A percentile compares a stretch with the other conserved stretches of the same genome.
Evolutionary conservation across 2,888 invertebrate genomes (phyloP).

Genomic region (Gymnoscelis rufifasciata): DNA sequence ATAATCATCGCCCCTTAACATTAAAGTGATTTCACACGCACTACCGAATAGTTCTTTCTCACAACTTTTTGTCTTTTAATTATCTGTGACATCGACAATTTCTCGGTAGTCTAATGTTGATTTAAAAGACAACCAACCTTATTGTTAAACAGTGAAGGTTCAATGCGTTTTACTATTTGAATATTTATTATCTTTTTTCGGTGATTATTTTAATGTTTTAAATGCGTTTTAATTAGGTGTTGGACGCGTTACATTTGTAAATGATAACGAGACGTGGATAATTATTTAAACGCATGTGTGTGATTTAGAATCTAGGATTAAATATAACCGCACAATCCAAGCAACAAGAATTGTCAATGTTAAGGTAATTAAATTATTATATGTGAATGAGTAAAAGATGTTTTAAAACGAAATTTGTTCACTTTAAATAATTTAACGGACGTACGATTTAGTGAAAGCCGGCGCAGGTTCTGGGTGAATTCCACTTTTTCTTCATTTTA

Average conservation of each 20-base stretch:
- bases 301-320: too few relatives aligned
- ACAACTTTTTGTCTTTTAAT: constrained; percentile 66
- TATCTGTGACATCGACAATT: constrained; percentile 50
- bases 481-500: too few relatives aligned
- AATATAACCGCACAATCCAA: too few relatives aligned
- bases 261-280: constrained; percentile 1
- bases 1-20: constrained; percentile 1
- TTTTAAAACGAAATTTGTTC: too few relatives aligned
- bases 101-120: constrained; percentile 11
- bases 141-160: background rate
- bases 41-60: constrained; percentile 11
- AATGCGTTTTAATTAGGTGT: constrained; percentile 13
- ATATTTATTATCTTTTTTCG: constrained; percentile 6
- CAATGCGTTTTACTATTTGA: background rate
- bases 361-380: too few relatives aligned
- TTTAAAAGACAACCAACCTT: background rate
- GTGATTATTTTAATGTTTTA: constrained; percentile 5
- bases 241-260: constrained; percentile 3
- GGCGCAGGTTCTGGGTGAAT: too few relatives aligned
- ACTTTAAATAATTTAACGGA: too few relatives aligned
- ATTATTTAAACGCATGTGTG: constrained; percentile 5
- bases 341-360: too few relatives aligned
- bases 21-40: constrained; percentile 1
- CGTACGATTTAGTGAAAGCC: too few relatives aligned
- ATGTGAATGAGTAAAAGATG: too few relatives aligned